Base-by-base conservation (phyloP, 2,797 vertebrate species). In the Enteromius argenteus region DNA sequence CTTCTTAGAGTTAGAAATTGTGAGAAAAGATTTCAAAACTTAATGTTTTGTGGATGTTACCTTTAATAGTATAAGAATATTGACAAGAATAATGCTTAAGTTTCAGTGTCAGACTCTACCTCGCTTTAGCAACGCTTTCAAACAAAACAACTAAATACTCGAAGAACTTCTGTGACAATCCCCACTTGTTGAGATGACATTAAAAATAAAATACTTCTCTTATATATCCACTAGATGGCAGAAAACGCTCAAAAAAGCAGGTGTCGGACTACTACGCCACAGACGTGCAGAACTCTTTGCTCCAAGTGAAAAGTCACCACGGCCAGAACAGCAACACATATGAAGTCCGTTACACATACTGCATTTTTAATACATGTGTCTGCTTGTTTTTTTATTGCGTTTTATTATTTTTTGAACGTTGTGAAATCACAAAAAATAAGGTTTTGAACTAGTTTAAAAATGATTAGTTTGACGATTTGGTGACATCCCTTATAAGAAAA, bases 211-310 rank as follows among this genome's bases (percentile, higher is more conserved):
- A 8, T 7, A 0, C 14, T 15, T 23, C 1, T 58, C 11, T 27
- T 1, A 32, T n/a, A 21, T 27, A 17, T 62, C 42, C 84, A 78
- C 79, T 78, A 86, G 84, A 86, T 78, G 84, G 64, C 79, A 81
- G 73, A 39, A 78, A 51, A 82, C 11, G 44, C 17, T 21, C 21
- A 42, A 7, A 1, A 66, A 39, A 17, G 1, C 0, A 7, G 0
- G 27, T 71, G 5, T 30, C 15, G 27, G 19, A 79, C 17, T 4
- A 79, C 17, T 4, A 13, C 17, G 17, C 76, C 39, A n/a, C 60
- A 49, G 13, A 17, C 19, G 30, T 23, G 13, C 62, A n/a, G 19
- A 49, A 53, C 4, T 4, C 46, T 74, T 21, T 37, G 1, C 73
- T 58, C 32, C 19, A 58, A 39, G 23, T n/a, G 2, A 53, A 13